Evolutionary conservation across 2,113 vertebrate genomes (phyloP), one percentile per base, ranked within the genome.

Genomic region (Desmodus rotundus): DNA sequence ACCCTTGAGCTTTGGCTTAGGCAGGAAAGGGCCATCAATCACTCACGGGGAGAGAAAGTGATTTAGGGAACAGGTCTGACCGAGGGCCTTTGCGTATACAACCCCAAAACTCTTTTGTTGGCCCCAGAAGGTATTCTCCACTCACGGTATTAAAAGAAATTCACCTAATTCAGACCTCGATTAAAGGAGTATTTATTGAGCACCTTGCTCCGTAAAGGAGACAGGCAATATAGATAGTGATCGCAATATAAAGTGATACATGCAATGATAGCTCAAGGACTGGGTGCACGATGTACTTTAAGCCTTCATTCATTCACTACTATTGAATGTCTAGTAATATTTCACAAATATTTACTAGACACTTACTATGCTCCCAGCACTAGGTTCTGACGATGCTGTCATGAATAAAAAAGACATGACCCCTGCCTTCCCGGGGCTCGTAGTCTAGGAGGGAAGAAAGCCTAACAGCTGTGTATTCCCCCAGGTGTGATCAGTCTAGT

Each of bases 1-100:
- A 77, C 58, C 82, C 8, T 91, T 76, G 52, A 89, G 52, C n/a
- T 91, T 67, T 93, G 61, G 20, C 47, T 89, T 67, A 91, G 95
- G 36, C 12, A 78, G 26, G 5, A 94, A 91, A 36, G 28, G n/a
- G 89, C 12, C n/a, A 11, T 65, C 70, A 43, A 31, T 81, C 77
- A 70, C 28, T 82, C 85, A 1, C n/a, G 12, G 65, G 17, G 20
- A 72, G 31, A 61, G 9, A 89, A 85, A 70, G 58, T 61, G 41
- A 72, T 10, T 72, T 74, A 65, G 50, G 88, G 36, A 17, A 61
- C 5, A 61, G 20, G 20, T 52, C 11, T 93, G 22, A 94, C 45
- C 43, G 54, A 67, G 15, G 24, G 10, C 2, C 41, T 80, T 80
- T 67, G 54, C 74, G 58, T 68, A 74, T 9, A 87, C n/a, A 89